Percentiles rank a stretch among this genome's conserved stretches.
Conservation (phyloP, 2,113 vertebrate species). For the Cettia cetti region DNA sequence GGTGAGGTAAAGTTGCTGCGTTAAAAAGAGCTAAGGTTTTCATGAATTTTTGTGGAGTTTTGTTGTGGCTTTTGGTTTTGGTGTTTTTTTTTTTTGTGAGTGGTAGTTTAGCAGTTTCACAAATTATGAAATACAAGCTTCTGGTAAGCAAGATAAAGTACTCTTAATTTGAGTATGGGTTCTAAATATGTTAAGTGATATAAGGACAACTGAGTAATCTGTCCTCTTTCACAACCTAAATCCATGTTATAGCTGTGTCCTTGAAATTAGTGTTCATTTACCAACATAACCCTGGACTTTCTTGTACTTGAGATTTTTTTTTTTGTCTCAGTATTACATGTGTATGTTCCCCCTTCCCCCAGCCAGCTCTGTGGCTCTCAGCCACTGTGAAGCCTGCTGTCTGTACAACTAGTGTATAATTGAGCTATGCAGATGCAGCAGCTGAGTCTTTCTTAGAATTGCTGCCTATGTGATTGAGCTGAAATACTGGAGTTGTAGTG, state of each 20-base stretch:
- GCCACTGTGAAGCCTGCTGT: neutral
- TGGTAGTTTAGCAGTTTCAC: neutral
- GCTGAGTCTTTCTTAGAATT: neutral
- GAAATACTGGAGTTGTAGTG: neutral
- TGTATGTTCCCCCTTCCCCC: neutral
- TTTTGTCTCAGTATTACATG: no score
- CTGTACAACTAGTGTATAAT: neutral
- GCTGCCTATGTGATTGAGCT: neutral
- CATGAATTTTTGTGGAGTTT: no score
- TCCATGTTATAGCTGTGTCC: fast-evolving
- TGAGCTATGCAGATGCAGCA: neutral
- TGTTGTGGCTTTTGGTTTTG: no score
- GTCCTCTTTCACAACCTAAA: neutral
- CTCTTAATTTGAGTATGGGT: neutral
- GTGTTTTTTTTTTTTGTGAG: neutral
- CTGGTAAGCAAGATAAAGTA: neutral
- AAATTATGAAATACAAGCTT: neutral
- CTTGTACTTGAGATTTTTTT: neutral
- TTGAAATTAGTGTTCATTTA: neutral
- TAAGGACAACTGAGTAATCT: neutral
- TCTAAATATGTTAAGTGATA: neutral
- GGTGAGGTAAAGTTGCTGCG: neutral
- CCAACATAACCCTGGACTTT: neutral
- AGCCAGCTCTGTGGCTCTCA: neutral
- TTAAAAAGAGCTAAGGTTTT: neutral